Evolutionary conservation across 2,888 invertebrate species (phyloP), one percentile per base, ranked within the genome.

Genomic region (Amaurobius ferox): DNA sequence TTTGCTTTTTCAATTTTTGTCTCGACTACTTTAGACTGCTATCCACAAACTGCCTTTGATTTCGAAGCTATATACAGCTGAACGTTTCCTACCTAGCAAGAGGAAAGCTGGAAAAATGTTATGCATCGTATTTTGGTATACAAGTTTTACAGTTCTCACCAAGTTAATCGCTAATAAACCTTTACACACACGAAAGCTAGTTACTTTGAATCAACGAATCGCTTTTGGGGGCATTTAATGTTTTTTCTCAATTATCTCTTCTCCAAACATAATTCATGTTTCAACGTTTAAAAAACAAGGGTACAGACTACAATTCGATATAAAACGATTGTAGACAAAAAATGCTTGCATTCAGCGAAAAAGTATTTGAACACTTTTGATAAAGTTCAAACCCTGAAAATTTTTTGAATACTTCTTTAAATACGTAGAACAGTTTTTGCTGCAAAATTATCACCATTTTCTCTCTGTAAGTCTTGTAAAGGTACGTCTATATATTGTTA

Each of bases 151-250:
- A 55, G 23, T 55, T 55, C 55, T 55, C 19, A 55, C 23, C 55
- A 55, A n/a, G 30, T 30, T 29, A 30, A 64, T 30, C 16, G 6
- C 30, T 64, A 64, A 64, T 64, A 64, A 64, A 30, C 5, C 64
- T 29, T 30, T 77, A 77, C 67, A 77, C 68, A 67, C 32, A n/a
- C 28, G 48, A 55, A 77, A 77, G 44, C 77, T 68, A 67, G 44
- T 44, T 81, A 81, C 81, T 81, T 81, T 81, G 81, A 81, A 61
- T 81, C 39, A 81, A 81, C 81, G 81, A 81, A 81, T 81, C 81
- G 6, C 74, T 81, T 70, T 5, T 30, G 30, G 30, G 30, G 30
- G 30, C 30, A 29, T 29, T 64, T 11, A 30, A 64, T 23, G 23
- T 19, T 23, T 23, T 55, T 55, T 23, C 9, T 35, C 9, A 35